Percentiles rank a stretch among this genome's conserved stretches.
Evolutionary conservation across 2,113 vertebrate species (phyloP).

Genomic region (Catagonus wagneri): DNA sequence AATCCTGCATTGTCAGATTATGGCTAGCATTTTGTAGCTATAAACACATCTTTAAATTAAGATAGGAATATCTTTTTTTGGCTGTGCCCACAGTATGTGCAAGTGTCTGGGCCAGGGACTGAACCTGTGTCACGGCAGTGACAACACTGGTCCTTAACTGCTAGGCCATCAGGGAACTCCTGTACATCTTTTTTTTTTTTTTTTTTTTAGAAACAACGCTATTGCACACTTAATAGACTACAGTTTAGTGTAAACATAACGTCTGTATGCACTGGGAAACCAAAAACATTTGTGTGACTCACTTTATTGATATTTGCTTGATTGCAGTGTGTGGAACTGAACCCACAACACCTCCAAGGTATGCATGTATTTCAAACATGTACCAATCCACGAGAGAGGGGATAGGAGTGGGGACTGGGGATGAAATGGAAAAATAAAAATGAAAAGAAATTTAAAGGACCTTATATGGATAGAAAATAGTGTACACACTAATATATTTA

Average conservation of each 20-base stretch:
- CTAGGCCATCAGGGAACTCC: too few relatives aligned
- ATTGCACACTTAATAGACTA: not conserved
- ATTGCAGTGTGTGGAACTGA: not conserved
- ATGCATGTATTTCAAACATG: not conserved
- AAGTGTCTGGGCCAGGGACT: too few relatives aligned
- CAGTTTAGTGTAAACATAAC: not conserved
- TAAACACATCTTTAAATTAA: not conserved
- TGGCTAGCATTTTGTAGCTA: not conserved
- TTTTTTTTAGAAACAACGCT: not conserved
- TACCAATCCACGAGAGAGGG: not conserved
- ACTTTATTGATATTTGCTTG: not conserved
- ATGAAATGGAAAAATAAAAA: conserved; percentile 35
- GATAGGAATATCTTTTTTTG: not conserved
- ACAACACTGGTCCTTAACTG: too few relatives aligned
- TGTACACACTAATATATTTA: not conserved
- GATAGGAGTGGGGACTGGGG: not conserved
- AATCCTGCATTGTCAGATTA: not conserved
- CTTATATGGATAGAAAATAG: not conserved
- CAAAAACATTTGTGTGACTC: not conserved
- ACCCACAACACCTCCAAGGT: not conserved
- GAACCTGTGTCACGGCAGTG: too few relatives aligned
- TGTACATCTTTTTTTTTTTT: not conserved
- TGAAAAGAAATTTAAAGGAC: not conserved
- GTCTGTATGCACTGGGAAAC: not conserved
- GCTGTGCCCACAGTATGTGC: too few relatives aligned